A percentile compares a stretch with the other conserved stretches of the same genome.
Conservation (phyloP, 2,888 invertebrate species). For the Eumerus sabulonum region DNA sequence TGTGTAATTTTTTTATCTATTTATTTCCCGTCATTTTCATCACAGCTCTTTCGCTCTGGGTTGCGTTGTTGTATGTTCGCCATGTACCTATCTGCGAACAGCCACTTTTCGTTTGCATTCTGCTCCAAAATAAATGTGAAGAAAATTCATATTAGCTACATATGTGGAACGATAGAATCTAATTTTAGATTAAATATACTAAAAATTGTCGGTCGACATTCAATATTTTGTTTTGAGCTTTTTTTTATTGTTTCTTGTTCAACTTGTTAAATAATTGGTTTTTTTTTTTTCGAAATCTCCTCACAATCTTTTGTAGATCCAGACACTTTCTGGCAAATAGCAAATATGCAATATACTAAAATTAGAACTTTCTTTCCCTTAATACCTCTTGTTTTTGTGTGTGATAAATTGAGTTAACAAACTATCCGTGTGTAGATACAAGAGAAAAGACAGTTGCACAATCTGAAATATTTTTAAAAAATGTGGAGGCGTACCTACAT, state of each 20-base stretch:
- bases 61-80: too few species aligned
- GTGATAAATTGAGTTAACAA: slow-evolving; percentile 27
- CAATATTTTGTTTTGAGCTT: too few species aligned
- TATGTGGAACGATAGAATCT: slow-evolving; percentile 63
- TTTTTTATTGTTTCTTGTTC: too few species aligned
- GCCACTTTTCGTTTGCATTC: slow-evolving; percentile 43
- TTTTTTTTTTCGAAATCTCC: slow-evolving; percentile 26
- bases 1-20: slow-evolving; percentile 8
- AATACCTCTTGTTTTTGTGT: slow-evolving; percentile 13
- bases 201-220: slow-evolving; percentile 60
- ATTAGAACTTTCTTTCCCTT: slow-evolving; percentile 49
- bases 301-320: slow-evolving; percentile 21
- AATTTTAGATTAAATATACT: slow-evolving; percentile 45
- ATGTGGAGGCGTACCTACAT: too few species aligned
- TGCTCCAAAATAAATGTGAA: slow-evolving; percentile 50
- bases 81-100: too few species aligned
- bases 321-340: slow-evolving; percentile 46
- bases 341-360: slow-evolving; percentile 64
- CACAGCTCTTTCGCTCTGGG: slow-evolving; percentile 30
- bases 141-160: slow-evolving; percentile 47
- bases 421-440: too few species aligned
- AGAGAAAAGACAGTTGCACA: too few species aligned
- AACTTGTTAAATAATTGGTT: slow-evolving; percentile 55
- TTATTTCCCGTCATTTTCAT: slow-evolving; percentile 17
- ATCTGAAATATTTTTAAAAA: too few species aligned